Evolutionary conservation across 1,140 invertebrate genomes (phyloP).

Genomic region (Papilio xuthus): DNA sequence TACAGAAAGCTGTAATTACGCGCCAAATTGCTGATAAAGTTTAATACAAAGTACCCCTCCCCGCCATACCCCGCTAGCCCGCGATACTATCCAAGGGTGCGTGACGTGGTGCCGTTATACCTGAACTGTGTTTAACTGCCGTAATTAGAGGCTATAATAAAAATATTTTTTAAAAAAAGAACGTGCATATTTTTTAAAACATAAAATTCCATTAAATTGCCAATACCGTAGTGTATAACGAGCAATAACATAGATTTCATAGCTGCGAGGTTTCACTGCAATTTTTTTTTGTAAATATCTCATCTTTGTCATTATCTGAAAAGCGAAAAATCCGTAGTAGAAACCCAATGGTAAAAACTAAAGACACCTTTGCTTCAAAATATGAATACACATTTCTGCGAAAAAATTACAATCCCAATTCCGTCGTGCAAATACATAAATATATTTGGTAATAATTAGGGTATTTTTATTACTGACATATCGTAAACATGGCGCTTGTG

Average conservation of each 20-base stretch:
- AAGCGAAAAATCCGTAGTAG: too few species aligned
- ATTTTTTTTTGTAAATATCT: too few species aligned
- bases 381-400: too few species aligned
- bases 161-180: background rate
- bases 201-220: background rate
- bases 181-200: background rate
- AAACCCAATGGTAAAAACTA: too few species aligned
- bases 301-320: too few species aligned
- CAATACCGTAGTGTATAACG: too few species aligned
- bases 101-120: background rate
- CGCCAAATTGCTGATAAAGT: constrained; percentile 3
- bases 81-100: background rate
- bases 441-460: constrained; percentile 26
- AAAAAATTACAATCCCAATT: background rate
- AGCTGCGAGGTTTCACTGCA: too few species aligned
- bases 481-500: constrained; percentile 30
- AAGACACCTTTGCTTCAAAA: too few species aligned
- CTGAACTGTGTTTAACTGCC: constrained; percentile 4
- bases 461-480: constrained; percentile 30
- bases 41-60: background rate
- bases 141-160: constrained; percentile 1
- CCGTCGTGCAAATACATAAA: background rate
- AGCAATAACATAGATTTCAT: too few species aligned
- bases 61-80: background rate
- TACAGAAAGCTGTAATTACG: background rate